Evolutionary conservation across 2,888 invertebrate genomes (phyloP).

Genomic region (Heliconius hortense): DNA sequence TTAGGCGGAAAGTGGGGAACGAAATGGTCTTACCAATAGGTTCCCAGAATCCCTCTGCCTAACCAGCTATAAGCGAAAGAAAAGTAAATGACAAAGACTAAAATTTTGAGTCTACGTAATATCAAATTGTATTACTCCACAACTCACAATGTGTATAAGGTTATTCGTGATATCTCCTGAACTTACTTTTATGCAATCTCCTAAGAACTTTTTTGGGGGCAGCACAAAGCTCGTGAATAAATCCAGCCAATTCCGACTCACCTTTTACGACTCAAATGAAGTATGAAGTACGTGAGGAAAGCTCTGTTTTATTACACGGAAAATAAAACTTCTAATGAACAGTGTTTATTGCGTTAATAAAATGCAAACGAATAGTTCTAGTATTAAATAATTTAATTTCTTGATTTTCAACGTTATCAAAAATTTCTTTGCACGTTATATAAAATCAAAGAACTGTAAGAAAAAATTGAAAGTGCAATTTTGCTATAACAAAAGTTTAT

Average conservation of each 20-base stretch:
- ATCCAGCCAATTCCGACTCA: constrained; percentile 61
- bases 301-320: constrained; percentile 58
- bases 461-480: background rate
- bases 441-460: background rate
- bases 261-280: constrained; percentile 66
- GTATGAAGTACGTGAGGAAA: constrained; percentile 66
- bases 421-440: too few species aligned
- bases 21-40: too few species aligned
- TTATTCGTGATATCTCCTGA: constrained; percentile 6
- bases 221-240: constrained; percentile 58
- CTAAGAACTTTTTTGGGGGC: constrained; percentile 12
- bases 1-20: too few species aligned
- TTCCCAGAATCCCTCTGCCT: too few species aligned
- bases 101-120: background rate
- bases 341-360: constrained; percentile 65
- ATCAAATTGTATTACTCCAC: background rate
- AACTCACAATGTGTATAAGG: background rate
- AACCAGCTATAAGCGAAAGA: too few species aligned
- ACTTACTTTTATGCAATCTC: constrained; percentile 14
- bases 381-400: constrained; percentile 25
- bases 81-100: too few species aligned
- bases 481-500: background rate
- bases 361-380: constrained; percentile 49
- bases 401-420: background rate
- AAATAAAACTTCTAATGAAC: constrained; percentile 72